These are phyloP conservation scores for Drosophila cognata DNA, from an alignment of 2,888 invertebrate species.

Conservation along the genomic window DNA sequence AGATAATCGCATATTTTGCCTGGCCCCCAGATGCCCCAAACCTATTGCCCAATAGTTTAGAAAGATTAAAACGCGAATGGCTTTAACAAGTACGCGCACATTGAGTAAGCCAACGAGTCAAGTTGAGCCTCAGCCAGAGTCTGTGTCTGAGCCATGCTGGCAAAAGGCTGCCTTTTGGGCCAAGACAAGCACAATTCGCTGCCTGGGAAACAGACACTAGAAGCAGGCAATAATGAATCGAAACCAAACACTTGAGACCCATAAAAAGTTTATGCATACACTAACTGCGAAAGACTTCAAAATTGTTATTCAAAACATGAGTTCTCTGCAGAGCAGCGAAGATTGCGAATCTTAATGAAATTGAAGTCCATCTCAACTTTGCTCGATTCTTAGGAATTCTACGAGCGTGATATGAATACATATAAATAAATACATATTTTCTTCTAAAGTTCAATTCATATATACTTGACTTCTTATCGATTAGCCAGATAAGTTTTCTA, in stretches of 20 bases:
- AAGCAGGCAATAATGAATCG: slow-evolving; percentile 30
- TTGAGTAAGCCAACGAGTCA: slow-evolving; percentile 56
- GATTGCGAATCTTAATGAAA: background rate
- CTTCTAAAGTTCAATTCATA: background rate
- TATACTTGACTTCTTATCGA: background rate
- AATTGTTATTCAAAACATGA: background rate
- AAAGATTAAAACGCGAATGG: slow-evolving; percentile 74
- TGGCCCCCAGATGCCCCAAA: slow-evolving; percentile 43
- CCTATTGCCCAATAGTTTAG: slow-evolving; percentile 75
- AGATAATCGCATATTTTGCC: slow-evolving; percentile 60
- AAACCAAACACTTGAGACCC: slow-evolving; percentile 16
- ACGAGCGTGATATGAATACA: background rate
- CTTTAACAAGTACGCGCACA: slow-evolving; percentile 41
- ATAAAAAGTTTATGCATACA: slow-evolving; percentile 17
- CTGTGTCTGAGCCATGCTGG: background rate
- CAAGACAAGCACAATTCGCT: slow-evolving; percentile 57
- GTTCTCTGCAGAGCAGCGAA: background rate
- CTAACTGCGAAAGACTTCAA: background rate
- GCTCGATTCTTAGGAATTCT: background rate
- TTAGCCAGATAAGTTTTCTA: background rate
- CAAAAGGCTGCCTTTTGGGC: slow-evolving; percentile 41
- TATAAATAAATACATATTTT: background rate
- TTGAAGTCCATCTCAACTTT: background rate
- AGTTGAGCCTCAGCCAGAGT: slow-evolving; percentile 30
- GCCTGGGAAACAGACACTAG: slow-evolving; percentile 57